Base-by-base conservation (phyloP, 2,797 vertebrate genomes). In the Acridotheres tristis region DNA sequence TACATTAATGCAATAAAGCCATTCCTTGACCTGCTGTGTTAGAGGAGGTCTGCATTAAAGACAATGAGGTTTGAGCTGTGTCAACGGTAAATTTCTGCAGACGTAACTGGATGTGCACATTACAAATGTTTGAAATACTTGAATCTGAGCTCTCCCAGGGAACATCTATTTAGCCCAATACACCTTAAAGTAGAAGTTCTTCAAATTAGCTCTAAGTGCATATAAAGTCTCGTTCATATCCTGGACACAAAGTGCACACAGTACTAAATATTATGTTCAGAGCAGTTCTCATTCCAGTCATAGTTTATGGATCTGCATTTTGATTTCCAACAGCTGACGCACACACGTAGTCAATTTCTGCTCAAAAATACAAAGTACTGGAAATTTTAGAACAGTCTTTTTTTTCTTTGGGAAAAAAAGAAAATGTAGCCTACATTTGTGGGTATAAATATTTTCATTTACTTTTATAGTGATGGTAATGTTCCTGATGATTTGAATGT, bases 131-230 rank as follows among this genome's bases (percentile, higher is more conserved):
- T 62, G 45, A 36, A 77, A 85, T 17, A 36, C 29, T 69, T 8
- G 21, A 30, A 16, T 32, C 77, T 42, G n/a, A 57, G 13, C 76
- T 88, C 62, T 88, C 79, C 82, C 71, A 63, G 76, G 83, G n/a
- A 51, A 27, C 14, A 16, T n/a, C 42, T 63, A 8, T 68, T 92
- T 62, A 76, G 85, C 48, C 91, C 42, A n/a, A 11, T 17, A 14
- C 5, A 45, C 57, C 65, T 72, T 22, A 67, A 72, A 26, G 68
- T 19, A 79, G 40, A 80, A 83, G 27, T 67, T 88, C 72, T 54
- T 47, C 76, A 86, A 89, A 89, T 88, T 61, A 89, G 75, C 91
- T 85, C 65, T 78, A 73, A 93, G 79, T 78, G 89, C 74, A 13
- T 9, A n/a, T 72, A 36, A 88, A 80, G 85, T 91, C 91, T 94